Conservation (phyloP, 2,888 invertebrate species). For the Trilocha varians region DNA sequence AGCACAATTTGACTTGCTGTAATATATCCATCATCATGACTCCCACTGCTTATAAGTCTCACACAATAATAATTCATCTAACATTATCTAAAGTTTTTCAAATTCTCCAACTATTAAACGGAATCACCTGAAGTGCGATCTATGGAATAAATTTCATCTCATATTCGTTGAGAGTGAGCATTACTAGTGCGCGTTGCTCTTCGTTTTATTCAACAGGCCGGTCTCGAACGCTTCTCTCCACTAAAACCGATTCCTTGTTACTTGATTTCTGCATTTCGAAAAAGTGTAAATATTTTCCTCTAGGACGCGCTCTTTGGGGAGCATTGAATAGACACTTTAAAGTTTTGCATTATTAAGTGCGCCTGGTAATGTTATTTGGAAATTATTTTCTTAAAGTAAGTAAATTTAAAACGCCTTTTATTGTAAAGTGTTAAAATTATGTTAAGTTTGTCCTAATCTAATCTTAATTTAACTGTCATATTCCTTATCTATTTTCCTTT, state of each 20-base stretch:
- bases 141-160: conserved; percentile 33
- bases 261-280: conserved; percentile 72
- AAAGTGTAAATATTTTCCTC: conserved; percentile 72
- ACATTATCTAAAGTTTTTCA: background rate
- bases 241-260: conserved; percentile 73
- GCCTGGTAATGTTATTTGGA: too few relatives aligned
- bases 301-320: conserved; percentile 56
- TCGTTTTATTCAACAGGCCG: conserved; percentile 59
- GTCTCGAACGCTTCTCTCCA: conserved; percentile 54
- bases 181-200: conserved; percentile 46
- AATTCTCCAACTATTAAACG: background rate
- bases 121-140: conserved; percentile 7
- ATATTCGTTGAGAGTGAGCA: conserved; percentile 53
- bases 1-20: too few relatives aligned
- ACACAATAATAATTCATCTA: too few relatives aligned
- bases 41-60: too few relatives aligned
- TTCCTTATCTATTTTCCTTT: too few relatives aligned
- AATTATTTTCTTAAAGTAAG: too few relatives aligned
- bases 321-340: conserved; percentile 53
- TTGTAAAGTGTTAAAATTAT: too few relatives aligned
- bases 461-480: too few relatives aligned
- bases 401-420: too few relatives aligned
- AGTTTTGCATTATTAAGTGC: conserved; percentile 52
- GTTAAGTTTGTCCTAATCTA: too few relatives aligned
- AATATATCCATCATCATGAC: too few relatives aligned